Evolutionary conservation across 2,888 invertebrate species (phyloP).

Genomic region (Andrena marginata): DNA sequence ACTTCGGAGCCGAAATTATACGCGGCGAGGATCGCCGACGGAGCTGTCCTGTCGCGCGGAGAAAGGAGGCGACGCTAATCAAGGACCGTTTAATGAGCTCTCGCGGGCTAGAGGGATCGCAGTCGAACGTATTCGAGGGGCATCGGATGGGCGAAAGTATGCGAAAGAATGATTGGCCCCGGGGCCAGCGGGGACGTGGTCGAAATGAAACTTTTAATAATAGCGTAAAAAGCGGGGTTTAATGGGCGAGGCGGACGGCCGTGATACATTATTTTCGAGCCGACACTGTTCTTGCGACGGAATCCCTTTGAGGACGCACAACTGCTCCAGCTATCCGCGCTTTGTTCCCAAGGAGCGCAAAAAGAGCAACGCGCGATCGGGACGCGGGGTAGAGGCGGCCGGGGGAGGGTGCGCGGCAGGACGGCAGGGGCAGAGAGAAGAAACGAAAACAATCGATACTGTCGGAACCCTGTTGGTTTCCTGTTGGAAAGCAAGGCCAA

Average conservation of each 20-base stretch:
- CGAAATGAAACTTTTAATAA: slow-evolving; percentile 56
- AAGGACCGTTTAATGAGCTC: slow-evolving; percentile 1
- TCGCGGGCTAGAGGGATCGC: background rate
- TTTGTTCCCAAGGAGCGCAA: slow-evolving; percentile 65
- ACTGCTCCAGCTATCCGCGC: slow-evolving; percentile 61
- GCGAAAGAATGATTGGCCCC: slow-evolving; percentile 22
- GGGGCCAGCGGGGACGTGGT: background rate
- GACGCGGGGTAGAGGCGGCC: background rate
- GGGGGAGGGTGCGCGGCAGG: slow-evolving; percentile 35
- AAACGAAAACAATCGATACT: slow-evolving; percentile 78
- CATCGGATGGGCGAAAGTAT: background rate
- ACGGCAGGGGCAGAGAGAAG: slow-evolving; percentile 57
- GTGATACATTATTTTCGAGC: slow-evolving; percentile 64
- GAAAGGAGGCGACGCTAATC: background rate
- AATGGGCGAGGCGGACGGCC: slow-evolving; percentile 35
- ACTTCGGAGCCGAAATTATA: no score
- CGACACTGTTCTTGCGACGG: slow-evolving; percentile 63
- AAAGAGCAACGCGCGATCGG: slow-evolving; percentile 38
- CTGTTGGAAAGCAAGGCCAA: slow-evolving; percentile 78
- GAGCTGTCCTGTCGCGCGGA: background rate
- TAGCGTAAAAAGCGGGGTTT: slow-evolving; percentile 49
- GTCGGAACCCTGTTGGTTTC: slow-evolving; percentile 67
- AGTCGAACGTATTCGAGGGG: slow-evolving; percentile 16
- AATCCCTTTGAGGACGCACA: slow-evolving; percentile 63
- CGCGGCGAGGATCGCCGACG: background rate